Base-by-base conservation (phyloP, 2,888 invertebrate species). In the Eurytoma adleriae region DNA sequence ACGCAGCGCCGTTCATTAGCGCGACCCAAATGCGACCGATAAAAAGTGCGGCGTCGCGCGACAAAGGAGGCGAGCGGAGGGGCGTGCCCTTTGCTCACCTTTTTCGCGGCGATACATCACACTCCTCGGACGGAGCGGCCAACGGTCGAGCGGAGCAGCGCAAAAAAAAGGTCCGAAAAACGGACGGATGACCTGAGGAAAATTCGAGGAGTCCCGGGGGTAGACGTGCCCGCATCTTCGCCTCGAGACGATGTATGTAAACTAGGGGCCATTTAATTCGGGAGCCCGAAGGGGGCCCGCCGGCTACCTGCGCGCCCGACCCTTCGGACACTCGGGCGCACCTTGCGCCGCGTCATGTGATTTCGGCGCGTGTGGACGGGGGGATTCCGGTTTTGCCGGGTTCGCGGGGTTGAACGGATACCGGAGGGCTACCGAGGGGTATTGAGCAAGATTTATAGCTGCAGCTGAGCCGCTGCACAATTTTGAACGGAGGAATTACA, bases 81-180 rank as follows among this genome's bases (percentile, higher is more conserved):
- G 78, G 78, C 78, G 78, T 68, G 68, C 50, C 10, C 5, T 40
- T 40, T 3, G 18, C 16, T 50, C 50, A 71, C 62, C 78, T 78
- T 40, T 40, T 50, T 66, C 5, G 54, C 13, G 56, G 56, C 77
- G 69, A 77, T 77, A 57, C 69, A 77, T 77, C 77, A 72, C 59
- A 13, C 18, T n/a, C 7, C 50, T 48, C 3, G 3, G n/a, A n/a
- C 2, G 18, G 48, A 50, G 12, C 74, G 75, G 59, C 59, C 75
- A 79, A 79, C 79, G 79, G 75, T 75, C 79, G 20, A 72, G 40
- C 61, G 27, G n/a, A 50, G 5, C 13, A 7, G 4, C 56, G 30
- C 16, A 57, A 27, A 75, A 67, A 67, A 67, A 75, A 75, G 59
- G 74, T 57, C 67, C 57, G 40, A 64, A 50, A 56, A 70, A 62